Conservation (phyloP, 2,888 invertebrate genomes). For the Sussaba pulchella region DNA sequence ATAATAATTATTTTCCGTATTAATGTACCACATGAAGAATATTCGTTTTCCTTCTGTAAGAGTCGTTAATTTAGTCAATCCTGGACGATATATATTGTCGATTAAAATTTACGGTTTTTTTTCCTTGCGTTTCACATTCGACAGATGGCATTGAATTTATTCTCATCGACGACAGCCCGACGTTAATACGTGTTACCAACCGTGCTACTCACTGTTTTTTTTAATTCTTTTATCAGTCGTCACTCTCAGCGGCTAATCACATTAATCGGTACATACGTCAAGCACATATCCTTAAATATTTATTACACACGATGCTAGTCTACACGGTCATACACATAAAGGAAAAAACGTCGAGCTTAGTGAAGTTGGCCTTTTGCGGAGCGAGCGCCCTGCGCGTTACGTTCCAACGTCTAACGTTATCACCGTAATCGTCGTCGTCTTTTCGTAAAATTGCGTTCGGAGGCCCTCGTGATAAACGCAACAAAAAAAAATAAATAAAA, state of each 20-base stretch:
- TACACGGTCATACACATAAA: constrained; percentile 57
- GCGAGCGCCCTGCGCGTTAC: constrained; percentile 47
- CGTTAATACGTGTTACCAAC: constrained; percentile 45
- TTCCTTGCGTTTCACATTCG: background rate
- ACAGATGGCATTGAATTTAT: background rate
- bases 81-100: background rate
- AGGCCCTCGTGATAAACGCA: constrained; percentile 33
- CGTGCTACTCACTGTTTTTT: constrained; percentile 69
- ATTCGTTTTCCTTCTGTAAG: background rate
- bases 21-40: background rate
- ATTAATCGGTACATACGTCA: constrained; percentile 58
- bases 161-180: background rate
- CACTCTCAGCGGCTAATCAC: constrained; percentile 49
- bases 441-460: constrained; percentile 6
- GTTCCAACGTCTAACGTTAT: constrained; percentile 19
- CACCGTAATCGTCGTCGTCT: constrained; percentile 14
- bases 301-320: constrained; percentile 62
- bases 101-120: constrained; percentile 1
- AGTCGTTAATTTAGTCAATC: too few species aligned
- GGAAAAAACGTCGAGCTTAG: constrained; percentile 50
- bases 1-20: too few species aligned
- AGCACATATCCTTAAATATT: constrained; percentile 58
- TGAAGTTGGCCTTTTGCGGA: constrained; percentile 65
- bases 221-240: constrained; percentile 17
- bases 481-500: background rate